Base-by-base conservation (phyloP, 2,797 vertebrate species). In the Liasis olivaceus region DNA sequence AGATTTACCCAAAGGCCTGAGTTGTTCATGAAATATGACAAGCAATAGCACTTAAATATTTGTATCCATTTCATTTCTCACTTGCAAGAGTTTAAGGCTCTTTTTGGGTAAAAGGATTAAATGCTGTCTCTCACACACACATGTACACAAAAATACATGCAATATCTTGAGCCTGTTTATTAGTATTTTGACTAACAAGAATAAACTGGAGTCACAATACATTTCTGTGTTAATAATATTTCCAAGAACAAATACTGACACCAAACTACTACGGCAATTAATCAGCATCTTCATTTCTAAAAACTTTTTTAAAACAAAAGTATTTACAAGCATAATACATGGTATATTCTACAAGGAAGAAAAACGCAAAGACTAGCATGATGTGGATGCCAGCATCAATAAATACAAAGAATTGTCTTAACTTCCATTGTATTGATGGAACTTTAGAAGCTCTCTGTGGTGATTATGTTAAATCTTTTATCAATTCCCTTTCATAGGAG, bases 401-500 rank as follows among this genome's bases (percentile, higher is more conserved):
- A 94, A 8, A 87, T 92, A 89, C 91, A 91, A 95, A 94, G 12
- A 93, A 94, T 93, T 92, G 93, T 87, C 77, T 96, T 93, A 94
- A 92, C 26, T 89, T 54, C 60, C 58, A 54, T 36, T 90, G 91
- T 91, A 93, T 66, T 95, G 92, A 93, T 81, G 58, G 87, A 87
- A 94, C 91, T 86, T 93, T 91, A 91, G 66, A 93, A 91, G 64
- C 28, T 31, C 86, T 95, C 94, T 92, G 92, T 60, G 92, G 90
- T 13, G 31, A 84, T 63, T 91, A 92, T 0, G 26, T 92, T 95
- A 94, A 95, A 92, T 92, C 94, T 96, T 95, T 96, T 90, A 96
- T 96, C 95, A 94, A 86, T 93, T 95, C 95, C 93, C 95, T 95
- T 92, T 90, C 72, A 86, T 93, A 95, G 94, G 92, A 62, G 93